Evolutionary conservation across 2,797 vertebrate genomes (phyloP).

Genomic region (Tachyglossus aculeatus): DNA sequence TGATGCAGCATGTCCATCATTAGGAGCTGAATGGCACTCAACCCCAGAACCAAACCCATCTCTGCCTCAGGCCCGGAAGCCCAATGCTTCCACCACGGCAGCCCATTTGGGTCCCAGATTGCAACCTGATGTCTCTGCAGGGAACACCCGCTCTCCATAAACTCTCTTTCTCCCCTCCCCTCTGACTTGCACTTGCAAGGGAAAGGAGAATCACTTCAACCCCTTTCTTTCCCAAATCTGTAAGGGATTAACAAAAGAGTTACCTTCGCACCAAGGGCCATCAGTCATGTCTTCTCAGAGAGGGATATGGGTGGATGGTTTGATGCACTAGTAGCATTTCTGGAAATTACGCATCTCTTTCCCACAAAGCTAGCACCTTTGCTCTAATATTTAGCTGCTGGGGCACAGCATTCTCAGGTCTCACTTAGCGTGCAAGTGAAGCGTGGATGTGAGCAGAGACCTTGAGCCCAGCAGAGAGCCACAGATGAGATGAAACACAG

Average conservation of each 20-base stretch:
- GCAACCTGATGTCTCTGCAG: too few relatives aligned
- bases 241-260: not conserved
- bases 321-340: conserved; percentile 17
- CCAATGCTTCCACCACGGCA: too few relatives aligned
- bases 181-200: not conserved
- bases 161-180: too few relatives aligned
- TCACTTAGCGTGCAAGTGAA: conserved; percentile 20
- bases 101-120: too few relatives aligned
- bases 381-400: not conserved
- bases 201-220: not conserved
- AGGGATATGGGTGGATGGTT: not conserved
- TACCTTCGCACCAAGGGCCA: not conserved
- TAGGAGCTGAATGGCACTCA: too few relatives aligned
- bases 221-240: not conserved
- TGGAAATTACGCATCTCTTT: conserved; percentile 16
- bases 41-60: too few relatives aligned
- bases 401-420: not conserved
- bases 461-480: not conserved
- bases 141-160: too few relatives aligned
- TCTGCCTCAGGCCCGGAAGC: too few relatives aligned
- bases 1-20: too few relatives aligned
- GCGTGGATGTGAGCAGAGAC: not conserved
- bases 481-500: not conserved
- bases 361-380: conserved; percentile 19
- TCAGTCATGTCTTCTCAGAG: not conserved